Percentiles rank a stretch among this genome's conserved stretches.
Evolutionary conservation across 2,888 invertebrate species (phyloP).

Genomic region (Danaus chrysippus): DNA sequence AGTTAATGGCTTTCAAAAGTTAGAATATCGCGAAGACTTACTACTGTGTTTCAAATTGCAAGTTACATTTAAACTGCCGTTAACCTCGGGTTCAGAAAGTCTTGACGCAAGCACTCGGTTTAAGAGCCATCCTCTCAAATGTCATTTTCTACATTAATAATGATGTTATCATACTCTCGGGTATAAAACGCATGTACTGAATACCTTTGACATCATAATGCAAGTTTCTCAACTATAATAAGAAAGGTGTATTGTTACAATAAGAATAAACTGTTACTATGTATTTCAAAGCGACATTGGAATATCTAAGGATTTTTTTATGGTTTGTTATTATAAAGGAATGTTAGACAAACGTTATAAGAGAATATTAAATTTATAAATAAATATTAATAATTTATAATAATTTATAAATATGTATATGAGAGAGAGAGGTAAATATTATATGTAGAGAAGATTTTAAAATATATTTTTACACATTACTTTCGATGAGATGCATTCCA

Average conservation of each 20-base stretch:
- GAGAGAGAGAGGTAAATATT: too few relatives aligned
- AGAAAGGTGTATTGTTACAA: conserved; percentile 3
- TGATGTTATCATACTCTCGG: conserved; percentile 18
- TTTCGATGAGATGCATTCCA: too few relatives aligned
- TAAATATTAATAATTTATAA: too few relatives aligned
- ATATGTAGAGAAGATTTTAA: too few relatives aligned
- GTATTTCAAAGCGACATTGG: too few relatives aligned
- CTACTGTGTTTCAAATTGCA: conserved; percentile 16
- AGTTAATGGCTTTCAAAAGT: conserved; percentile 2
- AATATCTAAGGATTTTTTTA: too few relatives aligned
- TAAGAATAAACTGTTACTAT: too few relatives aligned
- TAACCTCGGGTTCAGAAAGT: conserved; percentile 10
- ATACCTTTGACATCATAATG: conserved; percentile 14
- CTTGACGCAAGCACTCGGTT: conserved; percentile 14
- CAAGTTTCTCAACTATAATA: conserved; percentile 13
- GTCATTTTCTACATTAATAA: conserved; percentile 22
- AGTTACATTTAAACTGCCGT: conserved; percentile 20
- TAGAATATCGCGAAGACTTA: conserved; percentile 9
- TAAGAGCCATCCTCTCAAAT: conserved; percentile 22
- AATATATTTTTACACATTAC: too few relatives aligned
- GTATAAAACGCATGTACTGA: conserved; percentile 13
- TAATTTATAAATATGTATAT: too few relatives aligned
- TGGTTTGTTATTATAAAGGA: too few relatives aligned
- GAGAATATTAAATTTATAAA: too few relatives aligned
- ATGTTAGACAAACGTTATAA: too few relatives aligned